phyloP scores from a whole-genome alignment of 2,797 vertebrate species.

The Triplophysa bombifrons region DNA sequence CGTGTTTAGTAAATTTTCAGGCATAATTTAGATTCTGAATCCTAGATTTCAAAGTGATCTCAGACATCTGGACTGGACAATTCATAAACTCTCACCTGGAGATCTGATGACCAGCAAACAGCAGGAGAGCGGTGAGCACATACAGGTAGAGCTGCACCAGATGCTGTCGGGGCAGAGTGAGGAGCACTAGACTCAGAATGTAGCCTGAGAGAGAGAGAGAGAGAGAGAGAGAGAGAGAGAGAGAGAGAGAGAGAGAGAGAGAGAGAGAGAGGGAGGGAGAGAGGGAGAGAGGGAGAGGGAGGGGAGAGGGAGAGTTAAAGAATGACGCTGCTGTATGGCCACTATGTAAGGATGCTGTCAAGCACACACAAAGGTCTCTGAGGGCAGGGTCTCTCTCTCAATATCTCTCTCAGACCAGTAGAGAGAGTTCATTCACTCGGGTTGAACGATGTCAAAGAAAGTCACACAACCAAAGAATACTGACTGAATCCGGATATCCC shows the following conservation, averaged over 20 bases:
- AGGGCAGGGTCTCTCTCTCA: slow-evolving; percentile 17
- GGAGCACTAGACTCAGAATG: slow-evolving; percentile 93
- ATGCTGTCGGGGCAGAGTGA: slow-evolving; percentile 95
- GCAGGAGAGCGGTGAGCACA: slow-evolving; percentile 91
- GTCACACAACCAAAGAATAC: slow-evolving; percentile 11
- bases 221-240: neutral
- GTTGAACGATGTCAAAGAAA: slow-evolving; percentile 11
- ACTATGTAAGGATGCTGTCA: slow-evolving; percentile 16
- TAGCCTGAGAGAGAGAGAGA: slow-evolving; percentile 80
- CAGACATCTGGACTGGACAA: neutral
- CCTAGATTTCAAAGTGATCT: neutral
- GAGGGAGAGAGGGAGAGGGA: no score
- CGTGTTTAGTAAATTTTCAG: no score
- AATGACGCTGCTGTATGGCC: slow-evolving; percentile 9
- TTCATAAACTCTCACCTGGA: slow-evolving; percentile 82
- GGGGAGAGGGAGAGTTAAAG: neutral
- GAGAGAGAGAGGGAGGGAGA: neutral
- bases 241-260: neutral
- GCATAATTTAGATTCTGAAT: no score
- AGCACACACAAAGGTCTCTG: slow-evolving; percentile 22
- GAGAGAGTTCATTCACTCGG: slow-evolving; percentile 33
- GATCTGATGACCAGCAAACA: slow-evolving; percentile 97
- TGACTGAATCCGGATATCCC: neutral
- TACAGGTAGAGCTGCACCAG: slow-evolving; percentile 97
- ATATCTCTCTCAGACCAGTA: slow-evolving; percentile 23